Percentiles rank a stretch among this genome's conserved stretches.
Evolutionary conservation across 1,140 invertebrate genomes (phyloP).

Genomic region (Planococcus citri): DNA sequence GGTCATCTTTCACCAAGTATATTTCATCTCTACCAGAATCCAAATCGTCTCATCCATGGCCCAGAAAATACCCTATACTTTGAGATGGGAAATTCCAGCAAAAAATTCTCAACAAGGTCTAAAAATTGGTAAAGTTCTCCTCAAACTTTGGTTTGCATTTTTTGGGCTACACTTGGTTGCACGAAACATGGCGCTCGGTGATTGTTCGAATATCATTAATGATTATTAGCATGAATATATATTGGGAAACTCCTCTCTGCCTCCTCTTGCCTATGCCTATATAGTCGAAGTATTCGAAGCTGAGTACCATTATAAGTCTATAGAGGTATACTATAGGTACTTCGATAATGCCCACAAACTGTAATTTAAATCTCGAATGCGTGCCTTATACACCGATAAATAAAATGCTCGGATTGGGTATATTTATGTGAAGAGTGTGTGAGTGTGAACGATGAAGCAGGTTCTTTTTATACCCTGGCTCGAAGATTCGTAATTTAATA

Average conservation of each 20-base stretch:
- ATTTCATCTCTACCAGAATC: not conserved
- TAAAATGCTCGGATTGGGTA: slow-evolving; percentile 2
- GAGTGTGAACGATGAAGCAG: no score
- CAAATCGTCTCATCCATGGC: no score
- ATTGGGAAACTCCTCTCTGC: not conserved
- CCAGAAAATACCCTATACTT: no score
- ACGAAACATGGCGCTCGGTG: not conserved
- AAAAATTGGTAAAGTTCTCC: no score
- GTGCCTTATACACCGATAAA: slow-evolving; percentile 3
- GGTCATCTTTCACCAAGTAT: not conserved
- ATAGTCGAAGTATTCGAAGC: not conserved
- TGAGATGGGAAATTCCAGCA: no score
- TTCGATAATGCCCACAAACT: not conserved
- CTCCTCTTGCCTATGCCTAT: no score
- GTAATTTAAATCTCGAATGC: slow-evolving; percentile 10
- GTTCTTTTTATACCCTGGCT: no score
- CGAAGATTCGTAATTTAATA: no score
- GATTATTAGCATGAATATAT: slow-evolving; percentile 17
- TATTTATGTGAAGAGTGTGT: no score
- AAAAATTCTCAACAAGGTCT: no score
- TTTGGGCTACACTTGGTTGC: not conserved
- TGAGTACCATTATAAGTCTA: no score
- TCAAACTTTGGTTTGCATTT: not conserved
- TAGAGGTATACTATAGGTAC: no score
- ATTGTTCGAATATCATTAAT: slow-evolving; percentile 17